A percentile compares a stretch with the other conserved stretches of the same genome.
Evolutionary conservation across 1,140 invertebrate genomes (phyloP).

Genomic region (Heterodera schachtii): DNA sequence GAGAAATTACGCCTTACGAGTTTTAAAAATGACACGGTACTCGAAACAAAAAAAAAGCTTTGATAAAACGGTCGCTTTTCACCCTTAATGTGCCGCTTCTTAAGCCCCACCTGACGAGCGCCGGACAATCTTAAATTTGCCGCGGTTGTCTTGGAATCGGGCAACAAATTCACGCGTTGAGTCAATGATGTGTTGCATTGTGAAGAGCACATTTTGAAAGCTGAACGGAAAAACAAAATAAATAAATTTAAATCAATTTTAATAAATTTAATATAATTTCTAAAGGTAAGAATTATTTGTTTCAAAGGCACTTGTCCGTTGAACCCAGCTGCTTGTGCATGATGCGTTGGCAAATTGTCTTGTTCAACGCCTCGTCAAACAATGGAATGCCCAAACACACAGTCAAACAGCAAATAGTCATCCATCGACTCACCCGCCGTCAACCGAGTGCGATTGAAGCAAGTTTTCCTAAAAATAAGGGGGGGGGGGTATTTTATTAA

Average conservation of each 20-base stretch:
- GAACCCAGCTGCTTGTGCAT: constrained; percentile 45
- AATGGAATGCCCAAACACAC: constrained; percentile 63
- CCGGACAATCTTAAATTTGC: too few species aligned
- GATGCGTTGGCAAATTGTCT: constrained; percentile 55
- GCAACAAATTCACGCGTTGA: constrained; percentile 39
- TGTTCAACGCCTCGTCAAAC: constrained; percentile 58
- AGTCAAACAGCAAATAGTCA: constrained; percentile 60
- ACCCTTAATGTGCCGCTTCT: too few species aligned
- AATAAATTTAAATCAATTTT: background rate
- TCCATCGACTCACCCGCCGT: constrained; percentile 48
- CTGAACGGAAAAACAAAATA: constrained; percentile 36
- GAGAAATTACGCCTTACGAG: too few species aligned
- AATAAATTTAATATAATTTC: background rate
- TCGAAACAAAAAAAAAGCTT: too few species aligned
- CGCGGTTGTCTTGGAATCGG: background rate
- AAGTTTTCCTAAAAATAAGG: constrained; percentile 44
- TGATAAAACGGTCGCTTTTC: too few species aligned
- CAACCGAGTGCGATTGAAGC: constrained; percentile 33
- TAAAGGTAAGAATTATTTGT: background rate
- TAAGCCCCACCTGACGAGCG: too few species aligned
- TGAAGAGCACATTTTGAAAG: constrained; percentile 51
- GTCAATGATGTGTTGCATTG: constrained; percentile 42
- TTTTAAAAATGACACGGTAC: too few species aligned
- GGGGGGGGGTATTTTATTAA: too few species aligned
- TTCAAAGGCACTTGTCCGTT: constrained; percentile 48